Conservation (phyloP, 2,113 vertebrate species). For the Nibea coibor region DNA sequence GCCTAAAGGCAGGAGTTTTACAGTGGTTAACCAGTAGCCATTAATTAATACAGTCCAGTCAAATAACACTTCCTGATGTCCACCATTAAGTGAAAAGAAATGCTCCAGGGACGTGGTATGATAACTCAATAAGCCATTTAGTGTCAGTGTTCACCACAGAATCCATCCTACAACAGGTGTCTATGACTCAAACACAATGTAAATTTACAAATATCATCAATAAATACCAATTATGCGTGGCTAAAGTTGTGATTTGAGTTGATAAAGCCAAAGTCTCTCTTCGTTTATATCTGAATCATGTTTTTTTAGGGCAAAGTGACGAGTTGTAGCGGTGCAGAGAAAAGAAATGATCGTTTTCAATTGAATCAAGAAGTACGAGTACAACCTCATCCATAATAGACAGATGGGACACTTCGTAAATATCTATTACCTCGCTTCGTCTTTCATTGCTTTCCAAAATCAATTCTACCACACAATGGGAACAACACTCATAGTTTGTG, state of each 20-base stretch:
- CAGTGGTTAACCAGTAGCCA: constrained; percentile 55
- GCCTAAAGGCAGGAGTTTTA: constrained; percentile 62
- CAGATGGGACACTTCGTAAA: background rate
- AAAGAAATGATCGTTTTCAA: background rate
- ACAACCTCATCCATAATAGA: background rate
- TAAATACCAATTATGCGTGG: background rate
- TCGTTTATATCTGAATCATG: background rate
- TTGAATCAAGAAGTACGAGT: background rate
- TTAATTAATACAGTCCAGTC: constrained; percentile 70
- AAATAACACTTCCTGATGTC: constrained; percentile 46
- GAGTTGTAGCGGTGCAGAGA: background rate
- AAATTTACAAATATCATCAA: background rate
- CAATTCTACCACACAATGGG: background rate
- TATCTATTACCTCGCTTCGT: constrained; percentile 5
- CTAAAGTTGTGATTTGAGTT: background rate
- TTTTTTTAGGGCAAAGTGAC: background rate
- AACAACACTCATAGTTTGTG: background rate
- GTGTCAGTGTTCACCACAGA: constrained; percentile 46
- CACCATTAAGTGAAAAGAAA: constrained; percentile 50
- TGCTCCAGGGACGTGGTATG: constrained; percentile 47
- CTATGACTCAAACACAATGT: background rate
- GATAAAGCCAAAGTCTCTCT: background rate
- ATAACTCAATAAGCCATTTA: constrained; percentile 2
- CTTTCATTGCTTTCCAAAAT: background rate
- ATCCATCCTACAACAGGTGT: background rate